phyloP scores from a whole-genome alignment of 2,797 vertebrate species.

The Ctenopoma multispine region DNA sequence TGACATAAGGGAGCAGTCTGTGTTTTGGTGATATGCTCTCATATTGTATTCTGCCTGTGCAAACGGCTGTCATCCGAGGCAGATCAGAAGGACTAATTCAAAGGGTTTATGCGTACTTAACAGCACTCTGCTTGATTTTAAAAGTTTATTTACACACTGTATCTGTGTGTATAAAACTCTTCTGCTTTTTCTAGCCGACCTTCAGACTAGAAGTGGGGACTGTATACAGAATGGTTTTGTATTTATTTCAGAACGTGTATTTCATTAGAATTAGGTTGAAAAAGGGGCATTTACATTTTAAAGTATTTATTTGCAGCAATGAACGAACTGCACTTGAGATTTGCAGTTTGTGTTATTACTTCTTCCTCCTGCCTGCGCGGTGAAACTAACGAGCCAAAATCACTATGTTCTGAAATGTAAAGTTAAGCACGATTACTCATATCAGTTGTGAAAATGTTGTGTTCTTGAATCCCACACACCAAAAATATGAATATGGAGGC shows the following conservation, averaged over 20 bases:
- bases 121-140: conserved; percentile 74
- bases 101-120: conserved; percentile 75
- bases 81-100: conserved; percentile 80
- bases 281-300: conserved; percentile 11
- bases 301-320: background rate
- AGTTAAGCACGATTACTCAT: conserved; percentile 4
- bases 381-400: no score
- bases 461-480: conserved; percentile 1
- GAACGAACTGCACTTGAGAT: conserved; percentile 12
- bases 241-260: conserved; percentile 3
- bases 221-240: conserved; percentile 23
- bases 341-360: no score
- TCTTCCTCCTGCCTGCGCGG: no score
- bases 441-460: conserved; percentile 8
- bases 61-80: conserved; percentile 70
- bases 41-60: conserved; percentile 63
- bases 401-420: background rate
- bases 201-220: conserved; percentile 35
- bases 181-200: conserved; percentile 33
- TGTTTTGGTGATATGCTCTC: conserved; percentile 70
- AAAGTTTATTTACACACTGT: conserved; percentile 74
- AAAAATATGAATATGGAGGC: conserved; percentile 21
- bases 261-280: conserved; percentile 9
- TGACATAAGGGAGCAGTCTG: conserved; percentile 68
- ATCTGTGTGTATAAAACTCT: conserved; percentile 45